Evolutionary conservation across 2,888 invertebrate genomes (phyloP).

Genomic region (Dicranocentrus wangi): DNA sequence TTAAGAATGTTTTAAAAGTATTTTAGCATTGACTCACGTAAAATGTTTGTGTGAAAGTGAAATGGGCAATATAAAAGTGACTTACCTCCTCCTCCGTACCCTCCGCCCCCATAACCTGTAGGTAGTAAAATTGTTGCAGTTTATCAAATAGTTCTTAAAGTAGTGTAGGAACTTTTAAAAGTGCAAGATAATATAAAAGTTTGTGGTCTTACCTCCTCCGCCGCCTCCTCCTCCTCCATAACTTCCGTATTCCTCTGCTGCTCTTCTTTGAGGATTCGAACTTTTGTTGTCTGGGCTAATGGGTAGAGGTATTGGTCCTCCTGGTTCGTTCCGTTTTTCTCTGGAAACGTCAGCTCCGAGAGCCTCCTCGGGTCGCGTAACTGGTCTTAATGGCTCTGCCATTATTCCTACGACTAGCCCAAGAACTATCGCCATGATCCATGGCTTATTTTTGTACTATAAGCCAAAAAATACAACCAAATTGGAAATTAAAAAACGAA

Average conservation of each 20-base stretch:
- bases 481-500: too few species aligned
- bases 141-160: not conserved
- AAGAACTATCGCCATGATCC: not conserved
- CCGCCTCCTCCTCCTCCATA: conserved; percentile 8
- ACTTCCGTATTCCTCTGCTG: conserved; percentile 42
- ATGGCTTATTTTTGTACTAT: not conserved
- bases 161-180: not conserved
- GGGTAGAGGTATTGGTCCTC: conserved; percentile 4
- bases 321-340: not conserved
- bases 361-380: conserved; percentile 11
- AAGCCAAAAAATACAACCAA: not conserved
- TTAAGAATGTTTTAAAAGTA: too few species aligned
- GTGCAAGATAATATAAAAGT: not conserved
- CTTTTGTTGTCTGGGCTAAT: not conserved
- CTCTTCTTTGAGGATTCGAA: conserved; percentile 4
- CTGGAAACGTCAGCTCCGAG: not conserved
- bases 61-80: too few species aligned
- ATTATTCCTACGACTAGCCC: not conserved
- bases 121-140: not conserved
- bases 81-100: too few species aligned
- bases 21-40: too few species aligned
- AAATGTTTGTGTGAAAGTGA: too few species aligned
- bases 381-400: conserved; percentile 31
- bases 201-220: not conserved
- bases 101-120: conserved; percentile 27